Evolutionary conservation across 1,140 invertebrate species (phyloP).

Genomic region (Drosophila ananassae): DNA sequence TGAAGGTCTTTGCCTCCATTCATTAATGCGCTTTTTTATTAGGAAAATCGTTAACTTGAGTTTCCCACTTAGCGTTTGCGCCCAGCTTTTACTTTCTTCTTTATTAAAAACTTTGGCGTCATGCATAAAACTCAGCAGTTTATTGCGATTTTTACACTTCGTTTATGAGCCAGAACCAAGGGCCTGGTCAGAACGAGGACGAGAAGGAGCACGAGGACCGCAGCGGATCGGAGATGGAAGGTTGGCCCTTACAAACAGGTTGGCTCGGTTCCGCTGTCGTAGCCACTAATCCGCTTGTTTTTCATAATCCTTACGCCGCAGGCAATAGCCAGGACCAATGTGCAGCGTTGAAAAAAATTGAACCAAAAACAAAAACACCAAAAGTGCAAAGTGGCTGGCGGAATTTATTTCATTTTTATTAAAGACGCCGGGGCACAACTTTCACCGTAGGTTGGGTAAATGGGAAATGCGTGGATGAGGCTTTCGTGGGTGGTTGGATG

Average conservation of each 20-base stretch:
- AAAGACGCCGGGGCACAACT: slow-evolving; percentile 42
- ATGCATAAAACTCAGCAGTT: slow-evolving; percentile 70
- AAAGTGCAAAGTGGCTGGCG: slow-evolving; percentile 71
- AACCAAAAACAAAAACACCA: slow-evolving; percentile 21
- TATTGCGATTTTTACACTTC: slow-evolving; percentile 64
- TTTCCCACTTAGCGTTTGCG: slow-evolving; percentile 51
- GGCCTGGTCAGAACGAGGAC: slow-evolving; percentile 8
- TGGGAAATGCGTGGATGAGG: slow-evolving; percentile 22
- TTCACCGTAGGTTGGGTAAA: slow-evolving; percentile 1
- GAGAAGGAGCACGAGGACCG: not conserved
- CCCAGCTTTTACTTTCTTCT: slow-evolving; percentile 46
- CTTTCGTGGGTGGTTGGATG: slow-evolving; percentile 2
- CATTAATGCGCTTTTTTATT: slow-evolving; percentile 78
- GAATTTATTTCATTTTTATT: slow-evolving; percentile 71
- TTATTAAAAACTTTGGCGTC: slow-evolving; percentile 68
- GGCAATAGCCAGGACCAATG: slow-evolving; percentile 42
- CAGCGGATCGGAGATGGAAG: not conserved
- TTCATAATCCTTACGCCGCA: slow-evolving; percentile 74
- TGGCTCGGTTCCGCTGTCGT: slow-evolving; percentile 22
- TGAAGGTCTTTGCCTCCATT: slow-evolving; percentile 39
- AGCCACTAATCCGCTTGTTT: slow-evolving; percentile 75
- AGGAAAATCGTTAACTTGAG: slow-evolving; percentile 67
- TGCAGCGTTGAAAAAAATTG: slow-evolving; percentile 19
- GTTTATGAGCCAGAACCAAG: slow-evolving; percentile 43
- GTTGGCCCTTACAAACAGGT: not conserved